Percentiles rank a stretch among this genome's conserved stretches.
Conservation (phyloP, 2,113 vertebrate species). For the Caranx melampygus region DNA sequence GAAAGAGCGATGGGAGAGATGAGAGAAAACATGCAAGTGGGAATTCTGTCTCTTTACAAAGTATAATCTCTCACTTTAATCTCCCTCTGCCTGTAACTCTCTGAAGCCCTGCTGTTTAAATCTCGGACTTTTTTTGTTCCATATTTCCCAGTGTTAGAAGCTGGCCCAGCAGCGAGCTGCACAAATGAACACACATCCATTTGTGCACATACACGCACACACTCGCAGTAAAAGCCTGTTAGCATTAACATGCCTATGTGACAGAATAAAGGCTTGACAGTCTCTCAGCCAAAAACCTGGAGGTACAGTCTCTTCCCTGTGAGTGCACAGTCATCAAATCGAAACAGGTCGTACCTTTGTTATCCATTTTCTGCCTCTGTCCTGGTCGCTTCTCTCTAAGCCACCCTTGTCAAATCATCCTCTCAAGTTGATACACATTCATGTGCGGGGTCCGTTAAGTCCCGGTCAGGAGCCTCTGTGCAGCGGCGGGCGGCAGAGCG, state of each 20-base stretch:
- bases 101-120: conserved; percentile 57
- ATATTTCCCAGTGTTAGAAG: neutral
- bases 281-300: neutral
- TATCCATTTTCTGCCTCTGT: conserved; percentile 44
- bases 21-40: conserved; percentile 70
- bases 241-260: neutral
- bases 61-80: conserved; percentile 77
- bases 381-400: conserved; percentile 24
- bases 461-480: conserved; percentile 31
- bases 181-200: conserved; percentile 16
- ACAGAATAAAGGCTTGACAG: conserved; percentile 4
- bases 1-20: conserved; percentile 48
- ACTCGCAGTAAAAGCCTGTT: conserved; percentile 14
- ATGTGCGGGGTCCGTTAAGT: conserved; percentile 39
- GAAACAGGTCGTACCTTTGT: conserved; percentile 63
- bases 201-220: conserved; percentile 1
- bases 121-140: conserved; percentile 14
- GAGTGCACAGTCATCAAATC: conserved; percentile 49
- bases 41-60: conserved; percentile 73
- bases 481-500: conserved; percentile 23
- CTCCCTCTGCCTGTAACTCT: conserved; percentile 64
- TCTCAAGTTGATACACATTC: conserved; percentile 44
- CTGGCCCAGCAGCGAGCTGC: conserved; percentile 55
- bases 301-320: neutral
- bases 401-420: conserved; percentile 60